A percentile compares a stretch with the other conserved stretches of the same genome.
Conservation (phyloP, 2,113 vertebrate genomes). For the Epinephelus moara region DNA sequence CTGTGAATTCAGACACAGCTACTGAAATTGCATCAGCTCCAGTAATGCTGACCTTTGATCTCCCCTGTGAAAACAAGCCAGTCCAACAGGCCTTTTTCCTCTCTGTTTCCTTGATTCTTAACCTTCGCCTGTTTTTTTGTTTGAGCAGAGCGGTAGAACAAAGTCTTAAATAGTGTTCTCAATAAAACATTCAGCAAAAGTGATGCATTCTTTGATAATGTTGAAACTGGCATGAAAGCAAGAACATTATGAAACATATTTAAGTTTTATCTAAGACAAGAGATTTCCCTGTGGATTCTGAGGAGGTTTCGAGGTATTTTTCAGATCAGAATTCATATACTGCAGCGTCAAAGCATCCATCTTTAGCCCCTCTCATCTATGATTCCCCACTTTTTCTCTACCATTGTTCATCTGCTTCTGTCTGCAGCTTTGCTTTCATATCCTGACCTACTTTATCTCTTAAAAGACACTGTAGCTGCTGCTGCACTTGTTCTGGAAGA, state of each 20-base stretch:
- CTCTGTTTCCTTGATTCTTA: neutral
- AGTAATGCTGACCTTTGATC: slow-evolving; percentile 15
- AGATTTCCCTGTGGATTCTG: neutral
- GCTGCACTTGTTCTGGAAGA: slow-evolving; percentile 36
- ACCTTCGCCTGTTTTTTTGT: slow-evolving; percentile 8
- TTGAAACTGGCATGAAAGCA: neutral
- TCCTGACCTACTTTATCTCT: slow-evolving; percentile 72
- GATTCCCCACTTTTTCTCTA: slow-evolving; percentile 14
- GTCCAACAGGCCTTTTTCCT: neutral
- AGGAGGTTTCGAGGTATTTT: slow-evolving; percentile 3
- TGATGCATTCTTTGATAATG: neutral
- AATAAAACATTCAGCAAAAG: neutral
- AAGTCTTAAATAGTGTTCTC: neutral
- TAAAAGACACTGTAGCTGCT: slow-evolving; percentile 49
- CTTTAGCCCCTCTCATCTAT: slow-evolving; percentile 1
- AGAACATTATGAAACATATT: neutral
- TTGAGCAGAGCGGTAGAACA: neutral
- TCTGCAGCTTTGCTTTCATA: slow-evolving; percentile 62
- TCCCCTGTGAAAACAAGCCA: slow-evolving; percentile 3
- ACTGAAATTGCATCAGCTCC: neutral
- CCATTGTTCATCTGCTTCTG: slow-evolving; percentile 55
- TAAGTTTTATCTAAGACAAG: neutral
- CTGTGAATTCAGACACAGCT: neutral
- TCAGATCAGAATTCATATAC: neutral
- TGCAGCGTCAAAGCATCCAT: slow-evolving; percentile 6